Evolutionary conservation across 1,140 invertebrate species (phyloP).

Genomic region (Rhyzopertha dominica): DNA sequence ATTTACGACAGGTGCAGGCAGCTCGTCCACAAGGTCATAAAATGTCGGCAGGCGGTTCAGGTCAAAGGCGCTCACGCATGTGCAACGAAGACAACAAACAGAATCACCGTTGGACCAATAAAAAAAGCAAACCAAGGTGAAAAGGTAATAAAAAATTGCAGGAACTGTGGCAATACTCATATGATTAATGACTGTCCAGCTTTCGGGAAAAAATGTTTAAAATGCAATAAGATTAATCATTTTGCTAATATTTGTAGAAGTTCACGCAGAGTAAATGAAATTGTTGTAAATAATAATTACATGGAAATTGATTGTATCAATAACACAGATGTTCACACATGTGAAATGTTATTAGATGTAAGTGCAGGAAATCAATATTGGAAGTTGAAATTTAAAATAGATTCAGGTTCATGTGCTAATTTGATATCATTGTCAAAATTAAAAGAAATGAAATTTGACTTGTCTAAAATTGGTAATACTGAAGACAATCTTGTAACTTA

Average conservation of each 20-base stretch:
- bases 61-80: conserved; percentile 1
- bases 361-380: conserved; percentile 1
- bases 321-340: neutral
- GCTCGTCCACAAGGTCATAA: neutral
- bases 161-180: no score
- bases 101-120: no score
- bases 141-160: no score
- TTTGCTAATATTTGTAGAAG: no score
- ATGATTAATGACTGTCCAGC: conserved; percentile 1
- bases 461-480: conserved; percentile 7
- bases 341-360: neutral
- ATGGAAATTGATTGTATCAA: conserved; percentile 10
- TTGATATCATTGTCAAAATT: conserved; percentile 10
- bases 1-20: neutral
- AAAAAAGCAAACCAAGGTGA: no score
- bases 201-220: neutral
- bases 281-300: conserved; percentile 9
- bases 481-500: conserved; percentile 9
- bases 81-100: neutral
- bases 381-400: conserved; percentile 17
- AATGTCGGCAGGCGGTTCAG: neutral
- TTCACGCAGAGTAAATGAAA: conserved; percentile 11
- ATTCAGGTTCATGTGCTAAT: conserved; percentile 19
- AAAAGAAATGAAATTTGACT: conserved; percentile 10
- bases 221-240: no score